phyloP scores from a whole-genome alignment of 2,888 invertebrate species.

The Chloromyia formosa region DNA sequence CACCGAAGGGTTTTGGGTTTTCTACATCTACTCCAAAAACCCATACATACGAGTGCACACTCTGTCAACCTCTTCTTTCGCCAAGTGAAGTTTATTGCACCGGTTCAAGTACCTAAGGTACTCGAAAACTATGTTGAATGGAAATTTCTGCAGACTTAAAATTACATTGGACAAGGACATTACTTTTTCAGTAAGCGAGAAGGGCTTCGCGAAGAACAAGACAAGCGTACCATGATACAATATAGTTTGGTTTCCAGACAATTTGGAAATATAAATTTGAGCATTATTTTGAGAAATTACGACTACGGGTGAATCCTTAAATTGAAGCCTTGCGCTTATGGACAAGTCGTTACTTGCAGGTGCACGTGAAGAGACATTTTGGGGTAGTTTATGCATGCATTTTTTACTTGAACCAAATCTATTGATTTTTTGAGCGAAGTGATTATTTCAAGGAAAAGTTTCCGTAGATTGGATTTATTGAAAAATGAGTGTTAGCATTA shows the following conservation, averaged over 20 bases:
- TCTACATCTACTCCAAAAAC: background rate
- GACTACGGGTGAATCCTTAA: background rate
- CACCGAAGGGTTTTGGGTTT: background rate
- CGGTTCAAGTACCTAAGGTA: conserved; percentile 16
- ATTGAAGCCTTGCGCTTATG: too few relatives aligned
- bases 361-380: too few relatives aligned
- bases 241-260: conserved; percentile 2
- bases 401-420: too few relatives aligned
- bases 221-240: too few relatives aligned
- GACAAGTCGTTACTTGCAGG: too few relatives aligned
- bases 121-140: conserved; percentile 34
- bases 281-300: conserved; percentile 26
- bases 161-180: conserved; percentile 33
- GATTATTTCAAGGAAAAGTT: too few relatives aligned
- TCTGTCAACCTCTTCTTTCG: conserved; percentile 9
- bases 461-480: too few relatives aligned
- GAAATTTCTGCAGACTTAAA: conserved; percentile 28
- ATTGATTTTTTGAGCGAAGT: too few relatives aligned
- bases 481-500: too few relatives aligned
- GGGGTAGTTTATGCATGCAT: too few relatives aligned
- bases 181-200: conserved; percentile 25
- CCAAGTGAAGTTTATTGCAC: conserved; percentile 25
- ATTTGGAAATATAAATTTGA: conserved; percentile 26
- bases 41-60: background rate
- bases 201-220: background rate